Base-by-base conservation (phyloP, 2,888 invertebrate genomes). In the Yponomeuta cagnagella region DNA sequence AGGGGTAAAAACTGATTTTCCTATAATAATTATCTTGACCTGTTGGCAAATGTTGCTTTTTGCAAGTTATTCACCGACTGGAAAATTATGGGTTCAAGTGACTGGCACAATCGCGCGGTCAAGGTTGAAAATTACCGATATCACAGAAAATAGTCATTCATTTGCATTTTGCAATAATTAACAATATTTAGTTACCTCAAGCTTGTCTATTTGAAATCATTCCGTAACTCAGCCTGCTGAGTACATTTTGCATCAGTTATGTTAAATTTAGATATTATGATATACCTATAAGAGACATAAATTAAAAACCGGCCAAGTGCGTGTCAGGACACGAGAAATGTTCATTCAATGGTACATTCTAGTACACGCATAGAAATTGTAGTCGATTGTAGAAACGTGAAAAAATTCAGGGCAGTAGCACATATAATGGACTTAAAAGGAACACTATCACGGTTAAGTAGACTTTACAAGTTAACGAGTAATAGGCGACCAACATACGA, bases 11-110 rank as follows among this genome's bases (percentile, higher is more conserved):
- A 58, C 52, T 15, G 52, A 58, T 58, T 58, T 58, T 58, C 52
- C 52, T 12, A 58, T 58, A 58, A 58, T 15, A 63, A 23, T 63
- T 23, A 23, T 23, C 43, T 65, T 31, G 8, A 65, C 30, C 65
- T 33, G 23, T 65, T 65, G 31, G 30, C 65, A 58, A 64, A 64
- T 67, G 67, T 67, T 43, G 43, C 15, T 67, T 67, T 67, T 67
- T 33, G 33, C 33, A 33, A 67, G 31, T 67, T 33, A n/a, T 30
- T 67, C 43, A 67, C 15, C 43, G 12, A 67, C 67, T 43, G 67
- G 67, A 67, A 67, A 67, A 67, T 67, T 67, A 67, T 67, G 52
- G 52, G 52, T 58, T 58, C 52, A 65, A 67, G 67, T 67, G n/a
- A 67, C 67, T 67, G 67, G 31, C 67, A 43, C 33, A 67, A 67